Evolutionary conservation across 2,113 vertebrate genomes (phyloP).

Genomic region (Catharus bicknelli): DNA sequence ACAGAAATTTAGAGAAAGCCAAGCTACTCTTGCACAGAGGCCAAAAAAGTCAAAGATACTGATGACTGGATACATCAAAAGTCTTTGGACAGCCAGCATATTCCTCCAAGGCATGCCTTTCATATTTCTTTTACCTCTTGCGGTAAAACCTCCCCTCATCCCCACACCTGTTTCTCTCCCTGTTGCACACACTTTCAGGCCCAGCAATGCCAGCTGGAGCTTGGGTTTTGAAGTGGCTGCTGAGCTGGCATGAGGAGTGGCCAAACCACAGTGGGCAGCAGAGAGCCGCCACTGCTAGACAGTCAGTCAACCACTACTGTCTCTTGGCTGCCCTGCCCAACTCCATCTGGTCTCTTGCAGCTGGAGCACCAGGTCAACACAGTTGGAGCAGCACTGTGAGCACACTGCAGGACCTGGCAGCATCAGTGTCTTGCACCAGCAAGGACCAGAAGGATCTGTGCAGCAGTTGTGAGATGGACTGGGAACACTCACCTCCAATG

Average conservation of each 20-base stretch:
- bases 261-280: background rate
- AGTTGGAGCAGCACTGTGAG: background rate
- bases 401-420: no score
- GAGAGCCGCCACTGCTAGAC: rapidly evolving
- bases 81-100: background rate
- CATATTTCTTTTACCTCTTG: rapidly evolving
- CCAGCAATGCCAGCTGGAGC: background rate
- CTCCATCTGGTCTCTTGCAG: rapidly evolving
- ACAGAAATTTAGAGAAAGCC: background rate
- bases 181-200: rapidly evolving
- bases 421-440: rapidly evolving
- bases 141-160: rapidly evolving
- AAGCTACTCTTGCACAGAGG: background rate
- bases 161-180: background rate
- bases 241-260: background rate
- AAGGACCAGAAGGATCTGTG: rapidly evolving
- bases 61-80: no score
- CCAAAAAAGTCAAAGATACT: background rate
- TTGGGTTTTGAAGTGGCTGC: background rate
- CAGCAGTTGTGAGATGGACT: no score
- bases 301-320: background rate
- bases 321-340: background rate
- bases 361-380: rapidly evolving
- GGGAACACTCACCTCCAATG: background rate
- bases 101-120: background rate